These are phyloP conservation scores for Nymphalis polychloros DNA, from an alignment of 2,888 invertebrate genomes.

Conservation along the genomic window DNA sequence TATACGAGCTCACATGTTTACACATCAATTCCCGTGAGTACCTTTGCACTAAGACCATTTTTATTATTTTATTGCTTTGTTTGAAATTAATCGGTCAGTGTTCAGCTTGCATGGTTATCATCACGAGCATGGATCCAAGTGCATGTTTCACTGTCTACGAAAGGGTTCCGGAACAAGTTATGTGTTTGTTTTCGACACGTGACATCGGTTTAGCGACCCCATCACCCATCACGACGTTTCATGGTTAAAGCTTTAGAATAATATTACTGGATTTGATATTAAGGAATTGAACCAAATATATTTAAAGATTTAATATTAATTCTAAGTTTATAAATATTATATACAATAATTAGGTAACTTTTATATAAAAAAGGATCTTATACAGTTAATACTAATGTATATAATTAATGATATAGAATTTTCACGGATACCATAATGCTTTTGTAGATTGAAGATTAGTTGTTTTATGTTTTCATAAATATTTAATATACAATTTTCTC, in stretches of 20 bases:
- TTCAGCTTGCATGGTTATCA: constrained; percentile 57
- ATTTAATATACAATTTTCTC: constrained; percentile 6
- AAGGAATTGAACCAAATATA: constrained; percentile 9
- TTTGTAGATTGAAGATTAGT: constrained; percentile 21
- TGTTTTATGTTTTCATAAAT: not conserved
- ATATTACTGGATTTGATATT: constrained; percentile 2
- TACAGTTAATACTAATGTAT: no score
- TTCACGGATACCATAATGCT: constrained; percentile 29
- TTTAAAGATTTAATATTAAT: no score
- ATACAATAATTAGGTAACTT: no score
- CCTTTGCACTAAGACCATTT: no score
- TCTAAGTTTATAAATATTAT: no score
- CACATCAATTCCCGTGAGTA: no score
- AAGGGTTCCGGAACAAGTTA: constrained; percentile 28
- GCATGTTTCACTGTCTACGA: constrained; percentile 53
- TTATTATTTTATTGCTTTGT: constrained; percentile 23
- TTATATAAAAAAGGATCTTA: no score
- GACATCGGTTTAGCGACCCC: constrained; percentile 31
- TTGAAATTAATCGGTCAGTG: constrained; percentile 58
- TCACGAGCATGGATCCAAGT: constrained; percentile 57
- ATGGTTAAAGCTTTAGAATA: constrained; percentile 6
- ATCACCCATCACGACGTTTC: constrained; percentile 18
- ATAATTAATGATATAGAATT: not conserved
- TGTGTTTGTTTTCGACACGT: constrained; percentile 25
- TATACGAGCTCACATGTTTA: no score